phyloP scores from a whole-genome alignment of 2,113 vertebrate species.

The Oenanthe melanoleuca region DNA sequence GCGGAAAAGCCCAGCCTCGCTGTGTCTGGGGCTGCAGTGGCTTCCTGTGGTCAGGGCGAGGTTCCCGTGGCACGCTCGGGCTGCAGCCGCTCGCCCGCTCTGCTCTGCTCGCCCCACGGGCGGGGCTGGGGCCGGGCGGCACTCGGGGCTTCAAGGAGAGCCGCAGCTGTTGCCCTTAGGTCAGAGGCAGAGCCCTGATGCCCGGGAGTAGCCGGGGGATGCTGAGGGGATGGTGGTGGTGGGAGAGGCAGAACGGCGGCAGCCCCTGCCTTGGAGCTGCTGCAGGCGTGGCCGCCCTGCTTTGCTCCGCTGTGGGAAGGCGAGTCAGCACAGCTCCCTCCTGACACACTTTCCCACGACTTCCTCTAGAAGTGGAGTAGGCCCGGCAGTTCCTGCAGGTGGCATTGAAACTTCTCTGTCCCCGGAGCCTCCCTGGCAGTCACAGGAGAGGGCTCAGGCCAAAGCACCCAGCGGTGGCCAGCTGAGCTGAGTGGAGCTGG shows the following conservation, averaged over 20 bases:
- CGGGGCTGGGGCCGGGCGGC: neutral
- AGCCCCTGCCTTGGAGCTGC: neutral
- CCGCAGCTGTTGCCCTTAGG: neutral
- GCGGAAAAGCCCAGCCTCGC: neutral
- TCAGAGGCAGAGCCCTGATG: neutral
- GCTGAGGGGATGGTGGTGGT: neutral
- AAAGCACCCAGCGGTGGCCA: accelerated
- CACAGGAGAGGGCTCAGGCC: neutral
- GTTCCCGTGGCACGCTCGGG: accelerated
- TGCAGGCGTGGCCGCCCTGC: accelerated
- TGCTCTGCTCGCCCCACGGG: neutral
- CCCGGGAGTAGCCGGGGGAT: accelerated
- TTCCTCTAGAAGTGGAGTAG: neutral
- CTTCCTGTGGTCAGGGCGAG: neutral
- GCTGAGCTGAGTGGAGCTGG: neutral
- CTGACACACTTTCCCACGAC: accelerated
- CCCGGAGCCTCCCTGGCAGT: neutral
- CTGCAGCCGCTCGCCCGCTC: accelerated
- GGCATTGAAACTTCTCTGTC: neutral
- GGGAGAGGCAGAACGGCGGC: neutral
- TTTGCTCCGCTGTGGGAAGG: neutral
- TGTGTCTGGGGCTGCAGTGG: accelerated
- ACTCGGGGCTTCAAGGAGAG: accelerated
- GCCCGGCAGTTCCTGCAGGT: neutral
- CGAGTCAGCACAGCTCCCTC: neutral